Base-by-base conservation (phyloP, 1,140 invertebrate genomes). In the Homarus americanus region DNA sequence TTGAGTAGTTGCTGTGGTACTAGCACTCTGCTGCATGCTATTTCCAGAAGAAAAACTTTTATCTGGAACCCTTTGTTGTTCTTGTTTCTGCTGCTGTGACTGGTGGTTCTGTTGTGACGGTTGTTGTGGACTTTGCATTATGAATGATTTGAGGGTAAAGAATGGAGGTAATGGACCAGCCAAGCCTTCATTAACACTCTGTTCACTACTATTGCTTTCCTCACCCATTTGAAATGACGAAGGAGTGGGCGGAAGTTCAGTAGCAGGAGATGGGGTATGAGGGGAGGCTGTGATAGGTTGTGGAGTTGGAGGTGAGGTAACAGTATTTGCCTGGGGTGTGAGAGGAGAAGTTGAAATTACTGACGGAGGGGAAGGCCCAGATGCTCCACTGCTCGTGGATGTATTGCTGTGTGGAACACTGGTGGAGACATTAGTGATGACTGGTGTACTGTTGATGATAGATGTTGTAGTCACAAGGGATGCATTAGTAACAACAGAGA, bases 121-220 rank as follows among this genome's bases (percentile, higher is more conserved):
- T 38, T 82, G 79, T 38, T 83, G 89, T 85, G 82, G 82, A 24
- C 73, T 83, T 38, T 85, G 82, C 89, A 91, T 86, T n/a, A 93
- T 91, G 73, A 91, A 93, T n/a, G 89, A 88, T 72, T 93, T 93
- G 34, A 93, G 66, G 32, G 92, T 93, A 41, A 93, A 91, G 78
- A 93, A 93, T 34, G 92, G 92, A 40, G 92, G 92, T 63, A 93
- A 75, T 72, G 92, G 79, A 34, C 82, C 91, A 63, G 79, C 92
- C 15, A 86, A 40, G 32, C 85, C 75, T 0, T 87, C 91, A 63
- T 44, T 73, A 28, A 76, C 75, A 80, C 91, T 92, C 17, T 92
- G 85, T 49, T 92, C 91, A 85, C 91, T 92, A 85, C 91, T 92
- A 78, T 92, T 92, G 40, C 91, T 92, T 44, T 91, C 89, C 38